Evolutionary conservation across 2,113 vertebrate genomes (phyloP), one percentile per base, ranked within the genome.

Genomic region (Microtus richardsoni): DNA sequence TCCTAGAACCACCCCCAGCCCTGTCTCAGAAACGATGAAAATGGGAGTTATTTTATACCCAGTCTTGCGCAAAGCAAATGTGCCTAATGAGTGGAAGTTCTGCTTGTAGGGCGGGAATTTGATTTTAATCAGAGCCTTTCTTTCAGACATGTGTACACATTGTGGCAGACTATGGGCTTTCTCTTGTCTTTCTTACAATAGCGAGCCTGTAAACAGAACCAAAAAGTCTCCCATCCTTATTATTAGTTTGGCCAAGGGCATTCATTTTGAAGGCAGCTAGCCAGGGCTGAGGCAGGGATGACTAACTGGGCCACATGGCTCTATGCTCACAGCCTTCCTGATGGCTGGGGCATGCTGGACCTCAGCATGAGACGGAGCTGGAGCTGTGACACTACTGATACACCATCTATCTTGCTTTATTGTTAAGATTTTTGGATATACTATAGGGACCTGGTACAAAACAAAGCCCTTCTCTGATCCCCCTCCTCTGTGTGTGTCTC

Each of bases 51-150:
- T 73, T 97, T 94, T 89, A 88, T 39, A 95, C 91, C 44, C 8
- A 36, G 89, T 74, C 88, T 87, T 79, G 80, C 88, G 93, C 95
- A 97, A 92, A 95, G 73, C 88, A 89, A 92, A 92, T 30, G 96
- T 84, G 85, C 86, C 93, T 95, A 96, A 97, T 97, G 88, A 97
- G 92, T n/a, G 36, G 97, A 97, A 96, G 97, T 86, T 92, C 21
- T 96, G 93, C n/a, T 96, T 77, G 86, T 64, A n/a, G 41, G 94
- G 54, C 49, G 41, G 33, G 85, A 92, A 92, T 95, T 91, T 86
- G 91, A 79, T 91, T 77, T 83, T 89, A 82, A 92, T 92, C 93
- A 16, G 54, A 6, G 17, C 58, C 68, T 77, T n/a, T 73, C 86
- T 94, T 75, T 75, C 88, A 95, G 93, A 74, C 79, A 93, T 71